These are phyloP conservation scores for Tenthredo scrophulariae DNA, from an alignment of 2,888 invertebrate genomes.

Conservation along the genomic window DNA sequence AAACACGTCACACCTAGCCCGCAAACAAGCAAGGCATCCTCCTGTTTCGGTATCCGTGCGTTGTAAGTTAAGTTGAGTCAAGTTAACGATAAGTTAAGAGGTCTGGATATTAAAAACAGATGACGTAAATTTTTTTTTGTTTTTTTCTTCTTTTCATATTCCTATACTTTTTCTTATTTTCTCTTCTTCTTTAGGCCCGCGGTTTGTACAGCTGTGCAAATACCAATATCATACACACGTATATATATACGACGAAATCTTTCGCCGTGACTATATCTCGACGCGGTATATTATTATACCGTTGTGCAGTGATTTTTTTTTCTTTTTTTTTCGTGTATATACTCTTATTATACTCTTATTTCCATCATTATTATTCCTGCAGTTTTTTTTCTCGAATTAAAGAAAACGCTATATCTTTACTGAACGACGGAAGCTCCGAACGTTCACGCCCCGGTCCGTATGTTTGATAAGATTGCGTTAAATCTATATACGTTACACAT, in stretches of 20 bases:
- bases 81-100: constrained; percentile 8
- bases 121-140: constrained; percentile 42
- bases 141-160: constrained; percentile 22
- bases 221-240: constrained; percentile 54
- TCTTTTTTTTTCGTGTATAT: background rate
- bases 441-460: background rate
- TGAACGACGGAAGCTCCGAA: background rate
- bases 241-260: background rate
- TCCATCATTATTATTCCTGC: background rate
- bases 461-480: background rate
- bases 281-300: background rate
- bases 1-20: constrained; percentile 33
- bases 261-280: background rate
- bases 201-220: constrained; percentile 74
- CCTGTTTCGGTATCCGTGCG: background rate
- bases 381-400: background rate
- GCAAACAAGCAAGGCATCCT: constrained; percentile 13
- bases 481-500: background rate
- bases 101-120: constrained; percentile 40
- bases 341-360: background rate
- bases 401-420: background rate
- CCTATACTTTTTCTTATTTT: constrained; percentile 10
- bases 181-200: constrained; percentile 55
- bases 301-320: background rate
- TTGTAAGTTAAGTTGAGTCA: background rate